Evolutionary conservation across 2,888 invertebrate species (phyloP).

Genomic region (Tetragonula carbonaria): DNA sequence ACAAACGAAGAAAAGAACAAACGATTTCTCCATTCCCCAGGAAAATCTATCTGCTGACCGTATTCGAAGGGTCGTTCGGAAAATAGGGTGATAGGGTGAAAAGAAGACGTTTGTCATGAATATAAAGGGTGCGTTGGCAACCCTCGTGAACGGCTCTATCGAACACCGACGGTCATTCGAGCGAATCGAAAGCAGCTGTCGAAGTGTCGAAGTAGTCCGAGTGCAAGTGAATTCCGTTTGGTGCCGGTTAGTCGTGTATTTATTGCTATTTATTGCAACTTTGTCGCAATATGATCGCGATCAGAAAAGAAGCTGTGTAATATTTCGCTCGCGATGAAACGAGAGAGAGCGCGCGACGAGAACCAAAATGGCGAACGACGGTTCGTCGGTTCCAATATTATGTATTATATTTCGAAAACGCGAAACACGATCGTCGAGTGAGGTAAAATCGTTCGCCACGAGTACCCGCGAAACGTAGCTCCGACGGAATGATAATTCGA

Average conservation of each 20-base stretch:
- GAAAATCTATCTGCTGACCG: neutral
- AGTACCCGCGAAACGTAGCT: neutral
- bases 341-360: too few relatives aligned
- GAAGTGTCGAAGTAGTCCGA: too few relatives aligned
- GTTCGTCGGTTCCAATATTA: neutral
- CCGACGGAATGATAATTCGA: conserved; percentile 32
- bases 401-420: neutral
- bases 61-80: neutral
- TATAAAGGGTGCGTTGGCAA: neutral
- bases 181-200: neutral
- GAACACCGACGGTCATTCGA: neutral
- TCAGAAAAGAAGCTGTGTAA: too few relatives aligned
- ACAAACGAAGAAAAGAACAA: neutral
- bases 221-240: neutral
- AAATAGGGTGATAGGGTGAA: neutral
- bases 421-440: neutral
- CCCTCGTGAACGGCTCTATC: neutral
- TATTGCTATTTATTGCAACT: too few relatives aligned
- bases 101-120: conserved; percentile 5
- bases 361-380: neutral
- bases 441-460: neutral
- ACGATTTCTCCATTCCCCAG: neutral
- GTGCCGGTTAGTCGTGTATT: too few relatives aligned
- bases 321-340: too few relatives aligned
- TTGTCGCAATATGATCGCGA: too few relatives aligned